Evolutionary conservation across 2,113 vertebrate species (phyloP), one percentile per base, ranked within the genome.

Genomic region (Corvus moneduloides): DNA sequence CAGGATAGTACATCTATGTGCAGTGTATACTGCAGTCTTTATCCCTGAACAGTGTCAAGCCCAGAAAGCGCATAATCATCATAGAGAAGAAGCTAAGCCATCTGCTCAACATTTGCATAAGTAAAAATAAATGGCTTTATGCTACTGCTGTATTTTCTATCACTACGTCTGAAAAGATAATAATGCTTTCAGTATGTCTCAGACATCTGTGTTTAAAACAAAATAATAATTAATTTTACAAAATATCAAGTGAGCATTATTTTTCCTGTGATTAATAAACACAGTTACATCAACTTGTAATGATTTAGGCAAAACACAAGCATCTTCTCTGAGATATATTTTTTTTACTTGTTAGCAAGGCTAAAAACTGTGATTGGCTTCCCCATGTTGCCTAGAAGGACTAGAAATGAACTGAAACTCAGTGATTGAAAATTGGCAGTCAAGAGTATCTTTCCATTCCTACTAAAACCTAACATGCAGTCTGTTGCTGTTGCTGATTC

Each of bases 351-450:
- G 3, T 14, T 41, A 41, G 2, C 11, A 82, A 69, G 24, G 41
- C 24, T 75, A 44, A 16, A 48, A 39, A 17, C 13, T 30, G 30
- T 33, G 9, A 39, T 22, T 59, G 27, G 7, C n/a, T 73, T 79
- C 32, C 19, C 11, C 10, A 10, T 8, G 6, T 7, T 22, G 16
- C 32, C 16, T 39, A 41, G n/a, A 73, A 87, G 39, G 62, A 81
- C 6, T 20, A 82, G 37, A 76, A 93, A 62, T 28, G 0, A 93
- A 61, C 14, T 27, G 32, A 93, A 27, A 54, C 12, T 24, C 26
- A 13, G 20, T 33, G n/a, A 87, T 0, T 85, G 43, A 73, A 9
- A 27, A 12, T 41, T 3, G 0, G 1, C 22, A 37, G 24, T 32
- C 30, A 75, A 72, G 15, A 46, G 3, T n/a, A 61, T 39, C 32